Evolutionary conservation across 2,888 invertebrate species (phyloP).

Genomic region (Heliconius ethilla): DNA sequence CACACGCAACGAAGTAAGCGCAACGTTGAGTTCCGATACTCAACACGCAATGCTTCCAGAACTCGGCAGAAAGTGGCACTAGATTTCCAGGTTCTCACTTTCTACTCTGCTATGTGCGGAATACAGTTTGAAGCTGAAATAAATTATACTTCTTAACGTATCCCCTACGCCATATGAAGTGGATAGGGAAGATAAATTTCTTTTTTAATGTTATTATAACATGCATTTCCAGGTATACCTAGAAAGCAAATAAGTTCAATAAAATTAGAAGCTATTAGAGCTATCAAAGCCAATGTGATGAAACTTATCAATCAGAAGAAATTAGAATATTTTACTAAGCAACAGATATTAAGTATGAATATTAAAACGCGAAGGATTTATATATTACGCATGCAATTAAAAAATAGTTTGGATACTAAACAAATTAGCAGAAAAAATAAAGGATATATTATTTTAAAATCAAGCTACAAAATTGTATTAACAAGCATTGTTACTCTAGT

Average conservation of each 20-base stretch:
- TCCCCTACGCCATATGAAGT: no score
- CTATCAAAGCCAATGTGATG: conserved; percentile 63
- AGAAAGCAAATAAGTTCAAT: conserved; percentile 65
- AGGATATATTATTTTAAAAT: conserved; percentile 13
- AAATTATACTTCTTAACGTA: no score
- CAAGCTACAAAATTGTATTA: conserved; percentile 22
- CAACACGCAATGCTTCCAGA: no score
- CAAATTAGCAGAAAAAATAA: conserved; percentile 54
- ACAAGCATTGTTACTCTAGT: conserved; percentile 30
- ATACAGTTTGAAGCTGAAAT: no score
- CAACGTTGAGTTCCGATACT: no score
- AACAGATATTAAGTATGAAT: conserved; percentile 70
- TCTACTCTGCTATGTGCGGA: no score
- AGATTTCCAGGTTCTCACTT: no score
- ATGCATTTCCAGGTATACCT: conserved; percentile 59
- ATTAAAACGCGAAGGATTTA: conserved; percentile 64
- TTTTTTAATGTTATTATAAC: neutral
- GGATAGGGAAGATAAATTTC: no score
- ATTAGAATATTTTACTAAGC: conserved; percentile 66
- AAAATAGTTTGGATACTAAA: conserved; percentile 63
- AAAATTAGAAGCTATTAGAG: conserved; percentile 68
- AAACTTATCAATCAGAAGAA: conserved; percentile 63
- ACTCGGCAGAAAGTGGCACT: neutral
- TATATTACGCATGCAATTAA: conserved; percentile 68
- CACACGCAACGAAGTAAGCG: no score